A percentile compares a stretch with the other conserved stretches of the same genome.
Conservation (phyloP, 2,797 vertebrate genomes). For the Orestias chungarensis region DNA sequence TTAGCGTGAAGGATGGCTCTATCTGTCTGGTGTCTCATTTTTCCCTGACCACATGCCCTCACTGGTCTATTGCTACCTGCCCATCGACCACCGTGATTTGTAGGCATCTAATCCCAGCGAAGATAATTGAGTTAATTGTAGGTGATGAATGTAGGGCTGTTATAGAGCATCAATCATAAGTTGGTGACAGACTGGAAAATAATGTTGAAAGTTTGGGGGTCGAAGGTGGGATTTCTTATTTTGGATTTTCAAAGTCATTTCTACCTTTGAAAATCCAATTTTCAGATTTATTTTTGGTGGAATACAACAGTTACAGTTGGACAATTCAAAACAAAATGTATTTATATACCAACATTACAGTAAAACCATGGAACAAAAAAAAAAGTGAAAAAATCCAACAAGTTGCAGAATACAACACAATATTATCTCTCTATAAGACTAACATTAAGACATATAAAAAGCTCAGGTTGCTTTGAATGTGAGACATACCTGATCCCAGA, state of each 20-base stretch:
- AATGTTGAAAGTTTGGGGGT: constrained; percentile 73
- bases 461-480: too few relatives aligned
- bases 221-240: constrained; percentile 56
- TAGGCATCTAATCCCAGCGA: constrained; percentile 61
- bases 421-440: background rate
- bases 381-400: background rate
- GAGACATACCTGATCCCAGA: too few relatives aligned
- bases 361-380: background rate
- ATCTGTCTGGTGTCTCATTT: constrained; percentile 75
- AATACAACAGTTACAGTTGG: background rate
- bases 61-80: constrained; percentile 56
- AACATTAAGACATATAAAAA: background rate
- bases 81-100: constrained; percentile 69
- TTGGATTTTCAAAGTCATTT: constrained; percentile 59
- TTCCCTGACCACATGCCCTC: constrained; percentile 68
- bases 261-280: too few relatives aligned
- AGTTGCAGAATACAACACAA: background rate
- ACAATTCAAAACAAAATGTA: background rate
- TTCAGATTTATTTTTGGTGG: too few relatives aligned
- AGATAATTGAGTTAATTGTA: constrained; percentile 79
- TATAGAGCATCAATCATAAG: constrained; percentile 74
- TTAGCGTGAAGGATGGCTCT: constrained; percentile 80
- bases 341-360: background rate
- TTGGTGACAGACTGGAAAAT: constrained; percentile 68
- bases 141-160: constrained; percentile 68